Base-by-base conservation (phyloP, 2,113 vertebrate species). In the Leiothrix lutea region DNA sequence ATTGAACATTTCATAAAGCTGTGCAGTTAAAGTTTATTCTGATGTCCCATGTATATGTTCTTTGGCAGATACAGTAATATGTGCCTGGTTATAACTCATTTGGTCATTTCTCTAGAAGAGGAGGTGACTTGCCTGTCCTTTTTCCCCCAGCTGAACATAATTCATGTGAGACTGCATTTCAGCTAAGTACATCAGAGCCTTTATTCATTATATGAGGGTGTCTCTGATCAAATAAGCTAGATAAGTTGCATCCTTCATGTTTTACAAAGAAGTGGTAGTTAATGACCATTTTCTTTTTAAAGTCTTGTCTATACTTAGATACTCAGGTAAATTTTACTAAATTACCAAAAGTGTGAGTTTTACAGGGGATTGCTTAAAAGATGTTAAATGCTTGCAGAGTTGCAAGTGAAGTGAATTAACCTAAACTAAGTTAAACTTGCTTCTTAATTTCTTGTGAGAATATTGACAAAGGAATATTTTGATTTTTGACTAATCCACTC, bases 271-370 rank as follows among this genome's bases (percentile, higher is more conserved):
- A 88, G 40, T 92, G 80, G 80, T 92, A 86, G 47, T 61, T 80
- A 83, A 58, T 42, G 33, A 65, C 74, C n/a, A 42, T 87, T 95
- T 84, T 29, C 16, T 92, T 80, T 85, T 89, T 92, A 77, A 87
- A 79, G 25, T 90, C n/a, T 89, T 89, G 45, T 92, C 73, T 91
- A 23, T 84, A 87, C 31, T 57, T 91, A 91, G 81, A 82, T 97
- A 92, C 92, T 95, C 92, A 95, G 95, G 94, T 96, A 93, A 96
- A 95, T 94, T 81, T 64, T 80, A 88, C 70, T 61, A 85, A 93
- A 71, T 93, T 93, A 93, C 94, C 92, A 88, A 95, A 94, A 94
- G 92, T 80, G 48, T 82, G 71, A 79, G 54, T 93, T 95, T 94
- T 82, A 54, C 62, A 65, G 92, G 94, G 81, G 74, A 95, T 93